Conservation (phyloP, 1,140 invertebrate species). For the Hetaerina americana region DNA sequence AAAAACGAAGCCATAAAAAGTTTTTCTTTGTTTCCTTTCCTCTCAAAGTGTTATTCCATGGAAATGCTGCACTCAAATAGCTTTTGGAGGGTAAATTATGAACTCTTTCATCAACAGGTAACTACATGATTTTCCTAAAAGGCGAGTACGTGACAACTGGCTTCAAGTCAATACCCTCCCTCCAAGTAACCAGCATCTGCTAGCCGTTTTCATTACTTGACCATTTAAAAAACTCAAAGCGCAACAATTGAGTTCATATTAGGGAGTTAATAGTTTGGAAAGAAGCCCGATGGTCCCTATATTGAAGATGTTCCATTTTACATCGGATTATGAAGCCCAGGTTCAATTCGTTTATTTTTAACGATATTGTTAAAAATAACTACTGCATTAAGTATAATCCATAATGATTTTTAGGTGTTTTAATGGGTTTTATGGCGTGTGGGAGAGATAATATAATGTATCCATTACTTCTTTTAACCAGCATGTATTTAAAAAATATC, state of each 20-base stretch:
- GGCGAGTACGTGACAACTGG: neutral
- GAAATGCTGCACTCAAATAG: neutral
- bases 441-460: no score
- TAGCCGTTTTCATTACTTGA: neutral
- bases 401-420: no score
- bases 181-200: neutral
- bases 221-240: neutral
- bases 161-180: neutral
- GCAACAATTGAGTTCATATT: neutral
- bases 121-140: neutral
- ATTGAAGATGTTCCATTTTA: no score
- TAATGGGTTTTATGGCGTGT: no score
- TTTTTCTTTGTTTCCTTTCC: neutral
- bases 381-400: no score
- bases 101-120: neutral
- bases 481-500: no score
- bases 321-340: no score
- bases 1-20: neutral
- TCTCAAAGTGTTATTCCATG: neutral
- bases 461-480: no score
- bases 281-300: no score
- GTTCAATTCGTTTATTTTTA: no score
- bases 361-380: no score
- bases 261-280: no score
- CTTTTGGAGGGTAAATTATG: neutral